Evolutionary conservation across 30 jellyfish, hydroid and myxozoan genomes (phyloP).

Genomic region (Hydractinia echinata): DNA sequence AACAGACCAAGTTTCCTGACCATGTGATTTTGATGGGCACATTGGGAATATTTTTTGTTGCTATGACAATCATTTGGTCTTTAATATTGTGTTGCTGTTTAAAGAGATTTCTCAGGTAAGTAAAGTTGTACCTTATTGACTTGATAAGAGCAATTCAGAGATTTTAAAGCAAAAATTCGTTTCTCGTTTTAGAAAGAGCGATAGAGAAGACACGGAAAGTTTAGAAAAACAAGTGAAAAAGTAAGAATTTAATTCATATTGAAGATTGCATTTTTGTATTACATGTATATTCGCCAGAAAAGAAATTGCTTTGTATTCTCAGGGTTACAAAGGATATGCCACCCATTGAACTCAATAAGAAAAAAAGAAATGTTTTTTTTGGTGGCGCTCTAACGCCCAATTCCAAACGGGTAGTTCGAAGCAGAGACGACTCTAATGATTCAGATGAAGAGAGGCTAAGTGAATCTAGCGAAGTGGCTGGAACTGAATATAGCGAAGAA

Average conservation of each 20-base stretch:
- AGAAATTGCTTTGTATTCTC: neutral
- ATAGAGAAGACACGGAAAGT: neutral
- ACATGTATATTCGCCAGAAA: neutral
- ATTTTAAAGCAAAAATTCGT: too few species aligned
- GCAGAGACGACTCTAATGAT: too few species aligned
- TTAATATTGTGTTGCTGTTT: neutral
- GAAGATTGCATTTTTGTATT: neutral
- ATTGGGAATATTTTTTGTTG: conserved; percentile 2
- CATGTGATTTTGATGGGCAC: neutral
- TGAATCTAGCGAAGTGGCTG: too few species aligned
- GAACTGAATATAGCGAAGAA: too few species aligned
- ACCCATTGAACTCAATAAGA: neutral
- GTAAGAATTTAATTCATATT: neutral
- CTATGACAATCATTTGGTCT: neutral
- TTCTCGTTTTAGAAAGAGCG: neutral
- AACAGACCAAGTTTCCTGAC: neutral
- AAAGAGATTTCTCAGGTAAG: neutral
- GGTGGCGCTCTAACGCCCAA: too few species aligned
- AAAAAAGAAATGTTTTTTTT: neutral
- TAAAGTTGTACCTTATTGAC: neutral
- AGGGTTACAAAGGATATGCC: conserved; percentile 15
- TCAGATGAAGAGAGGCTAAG: too few species aligned
- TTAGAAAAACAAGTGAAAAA: neutral
- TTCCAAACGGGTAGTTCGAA: too few species aligned
- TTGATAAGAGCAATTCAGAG: neutral